Conservation (phyloP, 2,888 invertebrate species). For the Sinodicranocentrus sp. region DNA sequence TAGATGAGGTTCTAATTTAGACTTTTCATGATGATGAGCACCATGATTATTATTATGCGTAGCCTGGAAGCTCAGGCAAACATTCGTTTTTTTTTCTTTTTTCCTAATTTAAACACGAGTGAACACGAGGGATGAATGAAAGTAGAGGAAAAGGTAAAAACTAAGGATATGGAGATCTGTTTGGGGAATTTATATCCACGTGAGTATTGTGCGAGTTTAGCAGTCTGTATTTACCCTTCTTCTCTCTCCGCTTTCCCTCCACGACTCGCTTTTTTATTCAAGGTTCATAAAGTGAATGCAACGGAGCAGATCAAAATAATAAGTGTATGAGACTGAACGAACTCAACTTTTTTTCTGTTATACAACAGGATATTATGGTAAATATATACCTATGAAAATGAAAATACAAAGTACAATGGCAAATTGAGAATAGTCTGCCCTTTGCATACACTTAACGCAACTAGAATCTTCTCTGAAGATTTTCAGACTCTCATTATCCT, state of each 20-base stretch:
- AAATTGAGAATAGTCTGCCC: slow-evolving; percentile 42
- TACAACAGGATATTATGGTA: no score
- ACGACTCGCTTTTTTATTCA: slow-evolving; percentile 18
- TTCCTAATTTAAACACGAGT: slow-evolving; percentile 7
- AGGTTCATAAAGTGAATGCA: slow-evolving; percentile 49
- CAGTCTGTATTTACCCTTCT: no score
- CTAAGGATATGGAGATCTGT: no score
- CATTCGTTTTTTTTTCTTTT: no score
- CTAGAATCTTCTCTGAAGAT: slow-evolving; percentile 3
- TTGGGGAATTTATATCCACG: no score
- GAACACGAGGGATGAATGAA: slow-evolving; percentile 12
- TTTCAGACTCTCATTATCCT: slow-evolving; percentile 42
- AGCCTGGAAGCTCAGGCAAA: not conserved
- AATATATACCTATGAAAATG: not conserved
- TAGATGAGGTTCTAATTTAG: slow-evolving; percentile 63
- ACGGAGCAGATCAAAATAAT: slow-evolving; percentile 61
- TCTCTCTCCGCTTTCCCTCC: no score
- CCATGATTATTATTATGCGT: not conserved
- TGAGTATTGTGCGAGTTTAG: no score
- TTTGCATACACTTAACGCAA: slow-evolving; percentile 40
- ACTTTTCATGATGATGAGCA: slow-evolving; percentile 35
- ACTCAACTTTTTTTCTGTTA: not conserved
- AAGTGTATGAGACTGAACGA: slow-evolving; percentile 16
- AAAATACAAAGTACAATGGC: slow-evolving; percentile 43
- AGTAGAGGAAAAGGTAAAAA: slow-evolving; percentile 8